Evolutionary conservation across 2,797 vertebrate genomes (phyloP), one percentile per base, ranked within the genome.

Genomic region (Trachurus trachurus): DNA sequence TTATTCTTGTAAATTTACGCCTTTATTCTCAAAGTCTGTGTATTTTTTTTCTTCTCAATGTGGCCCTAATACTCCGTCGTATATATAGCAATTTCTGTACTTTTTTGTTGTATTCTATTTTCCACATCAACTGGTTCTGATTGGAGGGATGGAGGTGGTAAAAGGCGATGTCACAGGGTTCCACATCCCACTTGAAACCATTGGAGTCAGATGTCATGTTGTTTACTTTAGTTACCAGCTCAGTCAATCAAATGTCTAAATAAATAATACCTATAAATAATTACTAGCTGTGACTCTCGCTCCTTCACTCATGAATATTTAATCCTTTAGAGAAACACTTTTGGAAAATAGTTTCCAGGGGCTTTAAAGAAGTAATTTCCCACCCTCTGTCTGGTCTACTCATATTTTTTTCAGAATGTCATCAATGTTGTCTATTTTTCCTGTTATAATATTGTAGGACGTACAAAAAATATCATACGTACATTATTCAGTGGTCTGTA

Each of bases 251-350:
- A 49, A 63, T 12, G 8, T 59, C 12, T 45, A 13, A 67, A 67
- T 54, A 52, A 45, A 60, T 53, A 31, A 52, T 22, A 31, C 29
- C 11, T 16, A 45, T 34, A 34, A 34, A 34, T 34, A 34, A 34
- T 34, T 34, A 58, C 12, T n/a, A 49, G n/a, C 21, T 31, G n/a
- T 66, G 13, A 49, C 17, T 58, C 9, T 26, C 34, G 17, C 21
- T 63, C 22, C 37, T 39, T 19, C 34, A 21, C 26, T 65, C 53
- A 45, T 78, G 9, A 59, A 65, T 59, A 45, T 42, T 31, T 45
- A 5, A 65, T n/a, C 7, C 22, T 34, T n/a, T 19, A 49, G 40
- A 42, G 40, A 42, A 42, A 42, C 40, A 42, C 40, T 42, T 34
- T 34, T 42, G 40, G 12, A 42, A 42, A 42, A 11, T 12, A 56